Evolutionary conservation across 2,113 vertebrate genomes (phyloP).

Genomic region (Micronycteris hirsuta): DNA sequence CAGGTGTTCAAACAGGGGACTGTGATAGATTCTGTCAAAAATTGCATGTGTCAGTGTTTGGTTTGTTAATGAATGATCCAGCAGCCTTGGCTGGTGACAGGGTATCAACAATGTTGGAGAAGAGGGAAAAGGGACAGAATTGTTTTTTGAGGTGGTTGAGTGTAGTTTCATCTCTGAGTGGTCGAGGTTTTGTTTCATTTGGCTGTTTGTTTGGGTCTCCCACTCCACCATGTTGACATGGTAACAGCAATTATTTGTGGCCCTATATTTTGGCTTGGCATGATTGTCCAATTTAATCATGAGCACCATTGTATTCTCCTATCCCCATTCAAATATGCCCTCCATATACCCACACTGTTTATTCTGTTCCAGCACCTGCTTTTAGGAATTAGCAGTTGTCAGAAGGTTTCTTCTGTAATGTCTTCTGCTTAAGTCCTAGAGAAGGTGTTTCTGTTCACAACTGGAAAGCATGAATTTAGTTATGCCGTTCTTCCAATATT

Average conservation of each 20-base stretch:
- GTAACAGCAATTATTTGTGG: neutral
- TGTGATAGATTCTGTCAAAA: neutral
- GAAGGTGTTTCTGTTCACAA: neutral
- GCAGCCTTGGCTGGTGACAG: neutral
- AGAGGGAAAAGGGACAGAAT: neutral
- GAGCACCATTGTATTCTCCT: neutral
- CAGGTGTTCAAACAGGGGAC: neutral
- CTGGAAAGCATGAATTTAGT: neutral
- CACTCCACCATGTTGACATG: neutral
- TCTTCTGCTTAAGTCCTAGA: neutral
- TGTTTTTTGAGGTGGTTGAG: neutral
- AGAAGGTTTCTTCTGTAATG: neutral
- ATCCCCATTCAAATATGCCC: rapidly evolving
- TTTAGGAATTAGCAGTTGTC: too few species aligned
- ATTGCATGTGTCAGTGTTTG: neutral
- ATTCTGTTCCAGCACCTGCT: neutral
- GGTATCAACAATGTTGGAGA: rapidly evolving
- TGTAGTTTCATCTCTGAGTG: neutral
- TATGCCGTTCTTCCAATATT: neutral
- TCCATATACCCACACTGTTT: neutral
- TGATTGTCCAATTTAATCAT: neutral
- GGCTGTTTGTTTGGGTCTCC: neutral
- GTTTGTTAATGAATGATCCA: neutral
- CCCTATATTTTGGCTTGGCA: neutral
- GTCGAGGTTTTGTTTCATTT: neutral